Conservation (phyloP, 2,888 invertebrate genomes). For the Endomychus coccineus region DNA sequence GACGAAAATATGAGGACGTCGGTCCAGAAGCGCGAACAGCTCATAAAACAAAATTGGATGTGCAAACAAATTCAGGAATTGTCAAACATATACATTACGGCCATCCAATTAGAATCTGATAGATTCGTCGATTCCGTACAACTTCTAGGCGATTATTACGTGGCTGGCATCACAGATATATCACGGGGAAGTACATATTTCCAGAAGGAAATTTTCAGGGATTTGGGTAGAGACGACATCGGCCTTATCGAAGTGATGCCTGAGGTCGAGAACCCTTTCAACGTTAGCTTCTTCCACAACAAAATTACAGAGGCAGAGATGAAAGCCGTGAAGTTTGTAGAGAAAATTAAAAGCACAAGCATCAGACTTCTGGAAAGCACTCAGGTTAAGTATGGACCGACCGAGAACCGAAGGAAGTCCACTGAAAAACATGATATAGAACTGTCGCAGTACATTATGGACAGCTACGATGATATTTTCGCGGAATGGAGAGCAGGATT, state of each 20-base stretch:
- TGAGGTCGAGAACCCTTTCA: constrained; percentile 16
- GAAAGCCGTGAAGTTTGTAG: constrained; percentile 9
- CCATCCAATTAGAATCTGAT: constrained; percentile 56
- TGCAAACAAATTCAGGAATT: constrained; percentile 49
- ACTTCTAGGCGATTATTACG: constrained; percentile 45
- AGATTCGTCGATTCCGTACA: constrained; percentile 45
- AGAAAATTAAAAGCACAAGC: constrained; percentile 15
- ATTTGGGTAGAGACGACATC: constrained; percentile 4
- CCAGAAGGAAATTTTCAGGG: constrained; percentile 38
- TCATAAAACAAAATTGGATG: constrained; percentile 54
- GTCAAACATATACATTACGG: constrained; percentile 49
- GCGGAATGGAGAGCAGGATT: constrained; percentile 54
- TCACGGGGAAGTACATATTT: constrained; percentile 46
- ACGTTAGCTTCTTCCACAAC: constrained; percentile 15
- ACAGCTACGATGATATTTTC: constrained; percentile 40
- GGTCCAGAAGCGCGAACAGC: constrained; percentile 47
- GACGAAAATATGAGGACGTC: constrained; percentile 50
- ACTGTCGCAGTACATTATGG: too few relatives aligned
- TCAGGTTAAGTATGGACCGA: too few relatives aligned
- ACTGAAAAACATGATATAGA: constrained; percentile 5
- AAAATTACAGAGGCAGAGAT: constrained; percentile 6
- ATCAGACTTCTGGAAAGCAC: too few relatives aligned
- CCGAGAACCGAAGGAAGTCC: constrained; percentile 6
- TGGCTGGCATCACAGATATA: constrained; percentile 38
- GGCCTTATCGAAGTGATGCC: background rate